phyloP scores from a whole-genome alignment of 2,797 vertebrate species.

The Uromys caudimaculatus region DNA sequence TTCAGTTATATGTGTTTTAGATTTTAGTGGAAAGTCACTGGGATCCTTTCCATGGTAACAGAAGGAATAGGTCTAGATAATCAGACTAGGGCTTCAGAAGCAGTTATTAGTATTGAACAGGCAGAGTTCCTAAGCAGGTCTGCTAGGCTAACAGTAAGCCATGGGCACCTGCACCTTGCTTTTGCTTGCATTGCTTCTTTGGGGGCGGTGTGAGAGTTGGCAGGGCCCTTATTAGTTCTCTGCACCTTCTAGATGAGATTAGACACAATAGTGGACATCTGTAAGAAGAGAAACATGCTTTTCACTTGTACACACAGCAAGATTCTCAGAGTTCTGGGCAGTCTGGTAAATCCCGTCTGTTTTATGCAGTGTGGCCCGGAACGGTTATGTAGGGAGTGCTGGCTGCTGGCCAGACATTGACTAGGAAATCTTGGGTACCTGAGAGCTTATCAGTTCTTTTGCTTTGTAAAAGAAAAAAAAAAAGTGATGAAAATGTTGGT shows the following conservation, averaged over 20 bases:
- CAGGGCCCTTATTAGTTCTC: conserved; percentile 60
- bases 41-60: conserved; percentile 26
- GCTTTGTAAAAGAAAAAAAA: conserved; percentile 91
- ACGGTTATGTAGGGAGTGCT: conserved; percentile 89
- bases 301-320: conserved; percentile 83
- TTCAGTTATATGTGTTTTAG: neutral
- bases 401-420: conserved; percentile 93
- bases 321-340: conserved; percentile 86
- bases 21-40: conserved; percentile 57
- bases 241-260: conserved; percentile 78
- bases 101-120: conserved; percentile 42
- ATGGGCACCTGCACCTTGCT: conserved; percentile 74
- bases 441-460: conserved; percentile 92
- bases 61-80: conserved; percentile 37
- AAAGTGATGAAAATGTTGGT: conserved; percentile 91
- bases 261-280: conserved; percentile 80
- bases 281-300: conserved; percentile 84
- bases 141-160: conserved; percentile 66
- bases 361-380: conserved; percentile 89
- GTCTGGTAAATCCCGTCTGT: conserved; percentile 89
- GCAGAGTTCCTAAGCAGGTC: conserved; percentile 45
- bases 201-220: neutral
- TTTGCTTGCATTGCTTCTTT: conserved; percentile 69
- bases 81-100: conserved; percentile 28
- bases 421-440: conserved; percentile 92